A percentile compares a stretch with the other conserved stretches of the same genome.
These are phyloP conservation scores for Geotrypetes seraphini DNA, from an alignment of 2,797 vertebrate species.

Conservation along the genomic window DNA sequence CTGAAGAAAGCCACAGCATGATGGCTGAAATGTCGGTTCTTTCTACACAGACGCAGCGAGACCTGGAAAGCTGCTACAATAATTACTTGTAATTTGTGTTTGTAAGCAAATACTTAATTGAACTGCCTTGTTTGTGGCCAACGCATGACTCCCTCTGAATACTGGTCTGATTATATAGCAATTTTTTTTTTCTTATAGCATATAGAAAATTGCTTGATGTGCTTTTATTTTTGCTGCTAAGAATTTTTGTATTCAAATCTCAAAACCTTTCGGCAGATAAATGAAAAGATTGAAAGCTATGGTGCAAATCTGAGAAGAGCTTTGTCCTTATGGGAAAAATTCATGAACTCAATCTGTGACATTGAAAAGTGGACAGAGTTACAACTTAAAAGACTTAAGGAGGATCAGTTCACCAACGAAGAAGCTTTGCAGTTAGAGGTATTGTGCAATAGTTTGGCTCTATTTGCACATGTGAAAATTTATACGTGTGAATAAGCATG, in stretches of 20 bases:
- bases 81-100: too few species aligned
- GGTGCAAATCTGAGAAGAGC: slow-evolving; percentile 74
- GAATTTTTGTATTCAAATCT: neutral
- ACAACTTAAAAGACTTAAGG: slow-evolving; percentile 55
- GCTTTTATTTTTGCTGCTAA: neutral
- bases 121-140: too few species aligned
- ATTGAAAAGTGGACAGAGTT: slow-evolving; percentile 63
- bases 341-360: slow-evolving; percentile 61
- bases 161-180: too few species aligned
- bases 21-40: too few species aligned
- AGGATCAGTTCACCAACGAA: slow-evolving; percentile 52
- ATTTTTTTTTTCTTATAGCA: too few species aligned
- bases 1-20: too few species aligned
- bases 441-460: neutral
- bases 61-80: too few species aligned
- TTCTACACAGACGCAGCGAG: too few species aligned
- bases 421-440: slow-evolving; percentile 68
- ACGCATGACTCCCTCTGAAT: too few species aligned
- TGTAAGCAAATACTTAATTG: too few species aligned
- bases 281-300: slow-evolving; percentile 78
- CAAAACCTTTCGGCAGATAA: slow-evolving; percentile 58
- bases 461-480: too few species aligned
- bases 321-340: slow-evolving; percentile 84
- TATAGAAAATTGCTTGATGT: neutral
- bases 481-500: too few species aligned